Evolutionary conservation across 2,888 invertebrate species (phyloP), one percentile per base, ranked within the genome.

Genomic region (Lacanobia oleracea): DNA sequence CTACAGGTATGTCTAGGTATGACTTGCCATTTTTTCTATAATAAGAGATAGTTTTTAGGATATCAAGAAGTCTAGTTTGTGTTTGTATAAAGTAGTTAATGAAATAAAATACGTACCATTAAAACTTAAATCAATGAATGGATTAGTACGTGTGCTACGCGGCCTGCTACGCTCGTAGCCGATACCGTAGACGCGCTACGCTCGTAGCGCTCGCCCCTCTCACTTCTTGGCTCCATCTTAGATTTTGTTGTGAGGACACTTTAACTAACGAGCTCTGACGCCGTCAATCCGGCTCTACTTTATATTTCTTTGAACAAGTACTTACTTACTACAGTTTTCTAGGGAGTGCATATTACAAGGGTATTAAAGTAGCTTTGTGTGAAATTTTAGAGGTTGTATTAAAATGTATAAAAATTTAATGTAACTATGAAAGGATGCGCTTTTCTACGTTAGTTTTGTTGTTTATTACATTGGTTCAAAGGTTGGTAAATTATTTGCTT

Each of bases 221-320:
- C 4, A 21, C 73, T 84, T 81, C 66, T 67, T 79, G 73, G 85
- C 84, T 61, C 67, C 81, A 73, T 70, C 75, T 75, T 72, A 83
- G 83, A 87, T 88, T 89, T 87, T 89, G 86, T 89, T 86, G 83
- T 77, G 85, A 88, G 79, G 86, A 90, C 88, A 87, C 88, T 91
- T 87, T 84, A 86, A 82, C 84, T 89, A 91, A 91, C 91, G 90
- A 91, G 86, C 80, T 75, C 81, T 79, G 88, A 86, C 87, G 81
- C 67, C 82, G 81, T 84, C 84, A 84, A 87, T 89, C 86, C 80
- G 79, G 83, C 87, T 84, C 79, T 63, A 62, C 82, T 82, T 85
- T 83, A 85, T 83, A 87, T 77, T 86, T 74, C 75, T 78, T 81
- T 83, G 81, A 73, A 75, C 67, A 72, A 73, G 73, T 59, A 59